Conservation (phyloP, 2,113 vertebrate genomes). For the Cochlearius cochlearius region DNA sequence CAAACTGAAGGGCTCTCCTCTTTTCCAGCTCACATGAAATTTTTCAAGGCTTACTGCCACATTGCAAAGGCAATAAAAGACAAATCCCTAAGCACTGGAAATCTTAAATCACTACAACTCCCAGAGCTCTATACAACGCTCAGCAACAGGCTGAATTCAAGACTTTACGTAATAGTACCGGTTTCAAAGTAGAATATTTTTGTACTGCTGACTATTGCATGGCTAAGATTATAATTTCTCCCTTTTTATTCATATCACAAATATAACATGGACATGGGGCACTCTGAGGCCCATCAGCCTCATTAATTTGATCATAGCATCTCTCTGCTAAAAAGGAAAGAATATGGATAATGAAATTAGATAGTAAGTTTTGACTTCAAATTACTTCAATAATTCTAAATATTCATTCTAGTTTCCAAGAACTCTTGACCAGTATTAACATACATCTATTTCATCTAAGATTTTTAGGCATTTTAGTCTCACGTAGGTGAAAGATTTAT, state of each 20-base stretch:
- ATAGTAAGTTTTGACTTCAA: neutral
- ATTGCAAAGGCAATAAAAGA: neutral
- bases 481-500: neutral
- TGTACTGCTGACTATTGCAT: neutral
- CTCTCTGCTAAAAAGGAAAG: neutral
- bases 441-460: neutral
- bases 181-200: neutral
- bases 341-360: neutral
- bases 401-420: neutral
- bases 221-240: neutral
- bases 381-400: slow-evolving; percentile 7
- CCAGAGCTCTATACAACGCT: neutral
- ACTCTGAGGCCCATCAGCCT: neutral
- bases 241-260: neutral
- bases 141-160: neutral
- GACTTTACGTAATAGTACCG: neutral
- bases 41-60: neutral
- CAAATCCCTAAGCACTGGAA: neutral
- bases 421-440: neutral
- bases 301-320: neutral
- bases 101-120: neutral
- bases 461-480: neutral
- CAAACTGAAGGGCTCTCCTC: neutral
- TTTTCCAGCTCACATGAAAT: neutral
- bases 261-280: neutral